Conservation (phyloP, 2,797 vertebrate genomes). For the Buphagus erythrorhynchus region DNA sequence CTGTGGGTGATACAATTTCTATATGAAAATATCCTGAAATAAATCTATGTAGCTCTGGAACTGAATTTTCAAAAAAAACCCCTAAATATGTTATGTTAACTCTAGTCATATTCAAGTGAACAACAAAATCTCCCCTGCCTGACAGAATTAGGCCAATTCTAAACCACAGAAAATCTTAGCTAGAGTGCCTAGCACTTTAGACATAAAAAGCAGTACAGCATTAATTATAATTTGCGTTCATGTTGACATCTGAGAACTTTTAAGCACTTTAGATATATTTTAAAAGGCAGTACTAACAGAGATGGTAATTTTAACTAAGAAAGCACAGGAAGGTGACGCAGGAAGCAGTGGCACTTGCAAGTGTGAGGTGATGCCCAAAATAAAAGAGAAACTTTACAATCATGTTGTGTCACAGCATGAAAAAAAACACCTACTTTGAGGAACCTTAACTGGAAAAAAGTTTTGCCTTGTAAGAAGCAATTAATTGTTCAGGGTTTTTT, state of each 20-base stretch:
- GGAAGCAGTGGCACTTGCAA: not conserved
- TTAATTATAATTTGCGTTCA: not conserved
- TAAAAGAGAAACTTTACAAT: not conserved
- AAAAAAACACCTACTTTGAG: not conserved
- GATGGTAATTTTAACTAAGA: not conserved
- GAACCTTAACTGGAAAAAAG: not conserved
- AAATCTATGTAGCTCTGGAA: not conserved
- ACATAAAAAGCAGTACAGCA: not conserved
- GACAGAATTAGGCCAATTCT: not conserved
- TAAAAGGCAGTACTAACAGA: not conserved
- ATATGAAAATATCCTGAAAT: not conserved
- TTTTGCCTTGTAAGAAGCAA: not conserved
- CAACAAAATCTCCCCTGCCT: not conserved
- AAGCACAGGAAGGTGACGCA: not conserved
- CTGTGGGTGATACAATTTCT: not conserved
- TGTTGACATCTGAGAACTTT: not conserved
- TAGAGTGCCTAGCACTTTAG: not conserved
- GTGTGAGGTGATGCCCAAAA: not conserved
- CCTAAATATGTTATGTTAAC: not conserved
- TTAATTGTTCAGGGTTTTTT: not conserved
- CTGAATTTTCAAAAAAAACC: not conserved
- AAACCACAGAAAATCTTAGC: not conserved
- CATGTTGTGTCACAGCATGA: not conserved
- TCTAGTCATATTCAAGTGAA: not conserved
- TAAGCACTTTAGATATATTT: not conserved